Percentiles rank a stretch among this genome's conserved stretches.
phyloP scores from a whole-genome alignment of 1,140 invertebrate genomes.

The Drosophila persimilis region DNA sequence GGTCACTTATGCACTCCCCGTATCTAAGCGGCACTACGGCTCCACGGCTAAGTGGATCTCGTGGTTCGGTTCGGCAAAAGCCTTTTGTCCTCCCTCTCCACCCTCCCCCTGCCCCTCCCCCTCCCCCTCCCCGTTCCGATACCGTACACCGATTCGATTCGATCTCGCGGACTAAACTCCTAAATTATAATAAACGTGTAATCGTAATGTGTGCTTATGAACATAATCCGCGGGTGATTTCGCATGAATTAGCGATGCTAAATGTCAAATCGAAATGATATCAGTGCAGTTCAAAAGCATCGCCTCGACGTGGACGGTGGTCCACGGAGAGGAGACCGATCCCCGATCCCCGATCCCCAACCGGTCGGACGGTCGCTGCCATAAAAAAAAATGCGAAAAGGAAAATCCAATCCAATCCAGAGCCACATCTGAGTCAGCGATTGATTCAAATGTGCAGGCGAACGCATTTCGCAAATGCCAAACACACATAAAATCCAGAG shows the following conservation, averaged over 20 bases:
- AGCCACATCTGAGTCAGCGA: conserved; percentile 46
- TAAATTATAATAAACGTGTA: conserved; percentile 83
- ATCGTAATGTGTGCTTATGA: conserved; percentile 82
- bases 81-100: conserved; percentile 30
- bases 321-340: conserved; percentile 2
- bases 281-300: conserved; percentile 56
- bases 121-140: conserved; percentile 19
- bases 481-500: conserved; percentile 64
- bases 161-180: conserved; percentile 57
- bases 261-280: conserved; percentile 75
- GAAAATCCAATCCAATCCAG: conserved; percentile 26
- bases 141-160: not conserved
- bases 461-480: conserved; percentile 72
- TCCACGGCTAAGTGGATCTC: conserved; percentile 30
- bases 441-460: conserved; percentile 78
- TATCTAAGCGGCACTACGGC: conserved; percentile 10
- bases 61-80: not conserved
- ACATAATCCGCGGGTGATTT: conserved; percentile 80
- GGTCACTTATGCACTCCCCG: conserved; percentile 9
- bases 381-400: conserved; percentile 60
- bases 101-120: no score
- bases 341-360: conserved; percentile 19
- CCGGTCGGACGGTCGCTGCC: conserved; percentile 61
- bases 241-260: conserved; percentile 79
- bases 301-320: not conserved